Conservation (phyloP, 2,113 vertebrate species). For the Struthio camelus region DNA sequence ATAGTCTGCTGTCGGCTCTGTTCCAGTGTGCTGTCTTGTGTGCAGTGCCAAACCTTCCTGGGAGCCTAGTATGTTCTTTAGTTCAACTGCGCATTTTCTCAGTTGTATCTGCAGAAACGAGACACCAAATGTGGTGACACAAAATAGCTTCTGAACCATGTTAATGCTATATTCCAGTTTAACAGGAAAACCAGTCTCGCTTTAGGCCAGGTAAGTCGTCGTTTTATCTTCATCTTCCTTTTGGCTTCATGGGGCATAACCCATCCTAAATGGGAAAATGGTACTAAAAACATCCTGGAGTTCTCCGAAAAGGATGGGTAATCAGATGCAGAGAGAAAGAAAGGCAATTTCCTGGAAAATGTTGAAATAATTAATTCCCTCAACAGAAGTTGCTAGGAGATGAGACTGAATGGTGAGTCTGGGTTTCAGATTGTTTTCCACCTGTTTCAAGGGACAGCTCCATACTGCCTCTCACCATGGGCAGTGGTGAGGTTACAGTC, state of each 20-base stretch:
- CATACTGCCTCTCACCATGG: not conserved
- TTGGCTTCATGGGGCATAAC: not conserved
- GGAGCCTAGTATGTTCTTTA: conserved; percentile 20
- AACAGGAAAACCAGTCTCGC: not conserved
- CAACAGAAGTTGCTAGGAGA: not conserved
- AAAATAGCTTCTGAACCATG: not conserved
- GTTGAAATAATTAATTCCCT: not conserved
- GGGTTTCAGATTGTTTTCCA: not conserved
- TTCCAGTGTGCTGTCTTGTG: conserved; percentile 24
- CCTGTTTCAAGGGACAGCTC: not conserved
- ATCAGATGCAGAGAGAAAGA: not conserved
- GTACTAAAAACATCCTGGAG: not conserved
- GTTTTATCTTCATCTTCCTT: not conserved
- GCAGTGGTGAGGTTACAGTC: not conserved
- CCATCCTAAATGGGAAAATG: not conserved
- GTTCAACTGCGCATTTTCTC: conserved; percentile 41
- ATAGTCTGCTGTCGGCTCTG: conserved; percentile 52
- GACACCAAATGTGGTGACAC: conserved; percentile 16
- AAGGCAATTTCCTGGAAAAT: not conserved
- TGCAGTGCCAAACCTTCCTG: conserved; percentile 56
- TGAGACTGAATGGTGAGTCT: not conserved
- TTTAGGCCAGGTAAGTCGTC: not conserved
- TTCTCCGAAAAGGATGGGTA: not conserved
- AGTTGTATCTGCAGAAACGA: conserved; percentile 38
- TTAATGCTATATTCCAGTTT: not conserved